A percentile compares a stretch with the other conserved stretches of the same genome.
These are phyloP conservation scores for Mythimna impura DNA, from an alignment of 2,888 invertebrate genomes.

Conservation along the genomic window DNA sequence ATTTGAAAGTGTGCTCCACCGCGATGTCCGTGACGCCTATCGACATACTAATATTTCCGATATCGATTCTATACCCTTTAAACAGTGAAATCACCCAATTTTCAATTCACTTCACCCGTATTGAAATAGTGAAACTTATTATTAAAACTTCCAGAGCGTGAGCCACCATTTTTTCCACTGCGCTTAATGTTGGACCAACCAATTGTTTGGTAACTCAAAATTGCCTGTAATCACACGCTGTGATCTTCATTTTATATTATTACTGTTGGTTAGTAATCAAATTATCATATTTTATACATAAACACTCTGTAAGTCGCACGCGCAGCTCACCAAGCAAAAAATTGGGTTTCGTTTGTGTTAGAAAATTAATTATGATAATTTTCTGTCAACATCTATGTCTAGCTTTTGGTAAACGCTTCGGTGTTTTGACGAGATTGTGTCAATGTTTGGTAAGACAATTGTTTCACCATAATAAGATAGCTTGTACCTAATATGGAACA, in stretches of 20 bases:
- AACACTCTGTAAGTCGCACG: conserved; percentile 68
- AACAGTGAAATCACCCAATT: conserved; percentile 52
- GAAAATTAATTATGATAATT: conserved; percentile 59
- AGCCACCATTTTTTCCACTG: conserved; percentile 67
- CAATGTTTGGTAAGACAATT: conserved; percentile 14
- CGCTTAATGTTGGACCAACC: conserved; percentile 68
- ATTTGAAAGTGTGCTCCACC: conserved; percentile 86
- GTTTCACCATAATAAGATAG: conserved; percentile 8
- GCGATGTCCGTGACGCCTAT: conserved; percentile 69
- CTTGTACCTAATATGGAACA: conserved; percentile 19
- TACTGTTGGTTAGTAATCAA: conserved; percentile 75
- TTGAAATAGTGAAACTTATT: conserved; percentile 40
- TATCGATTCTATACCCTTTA: conserved; percentile 62
- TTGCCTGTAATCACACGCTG: conserved; percentile 79
- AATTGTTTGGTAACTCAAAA: conserved; percentile 81
- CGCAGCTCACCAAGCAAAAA: conserved; percentile 64
- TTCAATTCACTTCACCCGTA: conserved; percentile 44
- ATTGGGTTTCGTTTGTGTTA: conserved; percentile 48
- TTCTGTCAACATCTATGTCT: conserved; percentile 52
- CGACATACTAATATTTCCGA: conserved; percentile 76
- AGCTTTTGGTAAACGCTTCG: conserved; percentile 25
- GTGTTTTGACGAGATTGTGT: conserved; percentile 22
- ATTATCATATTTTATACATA: conserved; percentile 80
- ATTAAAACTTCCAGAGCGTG: conserved; percentile 65
- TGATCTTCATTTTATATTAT: conserved; percentile 73